These are phyloP conservation scores for Zaprionus gabonicus DNA, from an alignment of 1,140 invertebrate genomes.

Conservation along the genomic window DNA sequence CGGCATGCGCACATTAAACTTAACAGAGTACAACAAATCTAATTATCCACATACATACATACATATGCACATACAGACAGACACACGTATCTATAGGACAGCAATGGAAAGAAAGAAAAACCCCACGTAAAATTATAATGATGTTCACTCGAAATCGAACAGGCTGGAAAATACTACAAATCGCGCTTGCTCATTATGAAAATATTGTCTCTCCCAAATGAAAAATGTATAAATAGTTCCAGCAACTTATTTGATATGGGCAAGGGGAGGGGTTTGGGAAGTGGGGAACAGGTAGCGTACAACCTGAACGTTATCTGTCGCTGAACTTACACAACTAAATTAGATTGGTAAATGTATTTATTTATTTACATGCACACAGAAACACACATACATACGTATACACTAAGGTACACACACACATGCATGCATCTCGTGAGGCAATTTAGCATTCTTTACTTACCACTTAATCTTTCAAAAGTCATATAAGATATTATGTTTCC, in stretches of 20 bases:
- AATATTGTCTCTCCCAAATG: not conserved
- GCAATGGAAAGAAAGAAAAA: conserved; percentile 8
- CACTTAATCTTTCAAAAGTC: conserved; percentile 84
- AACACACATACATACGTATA: not conserved
- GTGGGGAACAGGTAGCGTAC: not conserved
- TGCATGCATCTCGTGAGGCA: conserved; percentile 16
- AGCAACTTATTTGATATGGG: not conserved
- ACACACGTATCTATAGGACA: not conserved
- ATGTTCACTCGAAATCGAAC: conserved; percentile 1
- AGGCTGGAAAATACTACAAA: conserved; percentile 38
- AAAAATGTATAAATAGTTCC: conserved; percentile 27
- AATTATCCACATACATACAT: conserved; percentile 11
- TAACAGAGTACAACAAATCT: conserved; percentile 35
- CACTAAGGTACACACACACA: not conserved
- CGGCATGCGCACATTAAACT: conserved; percentile 41
- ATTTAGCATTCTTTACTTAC: conserved; percentile 63
- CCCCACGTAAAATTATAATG: conserved; percentile 34
- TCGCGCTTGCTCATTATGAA: conserved; percentile 10
- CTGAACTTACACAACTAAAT: conserved; percentile 26
- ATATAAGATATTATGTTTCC: conserved; percentile 84
- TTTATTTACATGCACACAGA: conserved; percentile 6
- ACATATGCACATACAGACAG: not conserved
- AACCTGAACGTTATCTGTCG: conserved; percentile 18
- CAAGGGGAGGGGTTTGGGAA: not conserved
- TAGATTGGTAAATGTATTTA: conserved; percentile 16